Evolutionary conservation across 1,140 invertebrate genomes (phyloP).

Genomic region (Stenopsyche tienmushanensis): DNA sequence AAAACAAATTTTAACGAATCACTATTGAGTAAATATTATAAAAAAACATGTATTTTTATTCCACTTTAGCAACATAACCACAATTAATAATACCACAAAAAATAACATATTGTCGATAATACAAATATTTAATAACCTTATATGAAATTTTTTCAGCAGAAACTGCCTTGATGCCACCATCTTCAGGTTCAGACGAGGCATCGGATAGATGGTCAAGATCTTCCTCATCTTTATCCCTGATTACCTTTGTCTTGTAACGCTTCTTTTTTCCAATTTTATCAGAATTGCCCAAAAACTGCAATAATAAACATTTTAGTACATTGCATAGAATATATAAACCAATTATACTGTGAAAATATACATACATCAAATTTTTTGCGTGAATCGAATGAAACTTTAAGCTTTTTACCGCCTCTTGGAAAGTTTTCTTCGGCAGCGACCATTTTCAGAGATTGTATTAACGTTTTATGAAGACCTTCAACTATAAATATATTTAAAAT

Average conservation of each 20-base stretch:
- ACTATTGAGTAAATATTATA: too few relatives aligned
- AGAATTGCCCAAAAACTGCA: slow-evolving; percentile 51
- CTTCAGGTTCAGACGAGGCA: slow-evolving; percentile 44
- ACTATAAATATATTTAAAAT: too few relatives aligned
- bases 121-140: slow-evolving; percentile 44
- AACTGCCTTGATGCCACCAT: slow-evolving; percentile 46
- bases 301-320: slow-evolving; percentile 8
- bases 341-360: slow-evolving; percentile 30
- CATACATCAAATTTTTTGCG: slow-evolving; percentile 53
- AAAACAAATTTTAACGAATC: too few relatives aligned
- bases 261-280: slow-evolving; percentile 49
- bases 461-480: neutral
- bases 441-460: too few relatives aligned
- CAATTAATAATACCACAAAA: too few relatives aligned
- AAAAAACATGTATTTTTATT: too few relatives aligned
- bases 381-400: slow-evolving; percentile 47
- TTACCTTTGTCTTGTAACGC: slow-evolving; percentile 44
- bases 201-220: slow-evolving; percentile 53
- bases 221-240: slow-evolving; percentile 47
- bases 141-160: slow-evolving; percentile 49
- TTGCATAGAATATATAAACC: too few relatives aligned
- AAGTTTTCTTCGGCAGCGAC: slow-evolving; percentile 53
- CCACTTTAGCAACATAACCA: too few relatives aligned
- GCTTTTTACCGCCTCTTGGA: slow-evolving; percentile 57
- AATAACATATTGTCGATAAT: slow-evolving; percentile 5